phyloP scores from a whole-genome alignment of 2,113 vertebrate species.

The Colinus virginianus region DNA sequence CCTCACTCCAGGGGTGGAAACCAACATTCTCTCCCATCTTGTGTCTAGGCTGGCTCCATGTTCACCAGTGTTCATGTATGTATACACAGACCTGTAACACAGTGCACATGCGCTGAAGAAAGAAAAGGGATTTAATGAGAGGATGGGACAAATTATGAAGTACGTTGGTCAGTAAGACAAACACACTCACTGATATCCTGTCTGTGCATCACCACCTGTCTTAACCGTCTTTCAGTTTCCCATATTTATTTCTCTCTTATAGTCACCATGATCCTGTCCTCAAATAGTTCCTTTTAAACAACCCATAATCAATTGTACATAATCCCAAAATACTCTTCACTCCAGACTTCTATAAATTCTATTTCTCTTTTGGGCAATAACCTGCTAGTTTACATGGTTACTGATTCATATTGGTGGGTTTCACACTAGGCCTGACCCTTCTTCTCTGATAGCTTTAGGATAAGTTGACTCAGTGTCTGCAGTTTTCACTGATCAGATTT shows the following conservation, averaged over 20 bases:
- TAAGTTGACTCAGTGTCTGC: neutral
- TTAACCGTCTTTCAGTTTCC: neutral
- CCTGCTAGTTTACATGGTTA: neutral
- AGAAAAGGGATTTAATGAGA: neutral
- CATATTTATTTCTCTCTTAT: neutral
- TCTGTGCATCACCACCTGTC: neutral
- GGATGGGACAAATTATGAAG: neutral
- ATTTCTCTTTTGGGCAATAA: neutral
- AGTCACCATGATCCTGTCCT: neutral
- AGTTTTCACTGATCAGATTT: neutral
- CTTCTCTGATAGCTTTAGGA: neutral
- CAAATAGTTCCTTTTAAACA: neutral
- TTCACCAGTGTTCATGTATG: neutral
- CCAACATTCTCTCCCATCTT: neutral
- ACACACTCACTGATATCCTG: neutral
- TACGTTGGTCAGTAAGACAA: neutral
- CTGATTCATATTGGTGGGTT: neutral
- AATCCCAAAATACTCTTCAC: neutral
- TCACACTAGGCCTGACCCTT: neutral
- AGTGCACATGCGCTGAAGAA: rapidly evolving
- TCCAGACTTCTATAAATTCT: neutral
- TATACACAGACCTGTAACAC: neutral
- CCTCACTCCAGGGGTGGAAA: neutral
- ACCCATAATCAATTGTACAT: neutral
- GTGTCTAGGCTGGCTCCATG: neutral